Evolutionary conservation across 1,140 invertebrate species (phyloP).

Genomic region (Papilio aristodemus): DNA sequence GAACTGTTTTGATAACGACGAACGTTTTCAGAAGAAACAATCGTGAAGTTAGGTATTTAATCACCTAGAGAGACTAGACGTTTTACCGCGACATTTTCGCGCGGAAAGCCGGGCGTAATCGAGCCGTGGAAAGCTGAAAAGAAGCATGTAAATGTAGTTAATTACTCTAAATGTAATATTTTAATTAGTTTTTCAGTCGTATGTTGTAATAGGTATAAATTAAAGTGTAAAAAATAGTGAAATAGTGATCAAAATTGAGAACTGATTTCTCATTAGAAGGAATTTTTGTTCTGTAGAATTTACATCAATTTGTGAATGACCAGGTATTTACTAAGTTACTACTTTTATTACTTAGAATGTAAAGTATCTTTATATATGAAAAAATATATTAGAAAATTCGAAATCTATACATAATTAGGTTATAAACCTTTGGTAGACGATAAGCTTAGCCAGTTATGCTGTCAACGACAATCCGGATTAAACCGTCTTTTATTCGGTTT

Average conservation of each 20-base stretch:
- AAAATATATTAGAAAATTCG: constrained; percentile 39
- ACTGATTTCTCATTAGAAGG: constrained; percentile 57
- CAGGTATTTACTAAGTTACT: constrained; percentile 62
- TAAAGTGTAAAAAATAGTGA: constrained; percentile 45
- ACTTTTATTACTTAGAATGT: constrained; percentile 46
- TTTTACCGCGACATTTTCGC: constrained; percentile 81
- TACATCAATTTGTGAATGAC: constrained; percentile 74
- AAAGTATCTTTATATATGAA: constrained; percentile 35
- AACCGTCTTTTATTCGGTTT: constrained; percentile 43
- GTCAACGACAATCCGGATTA: constrained; percentile 53
- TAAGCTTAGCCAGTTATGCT: constrained; percentile 69
- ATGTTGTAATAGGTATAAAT: constrained; percentile 44
- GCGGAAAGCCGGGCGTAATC: constrained; percentile 80
- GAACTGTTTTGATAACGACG: constrained; percentile 54
- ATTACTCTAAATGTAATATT: constrained; percentile 51
- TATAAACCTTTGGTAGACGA: constrained; percentile 69
- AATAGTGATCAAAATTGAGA: constrained; percentile 51
- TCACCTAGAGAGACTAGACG: constrained; percentile 54
- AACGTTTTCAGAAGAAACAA: constrained; percentile 76
- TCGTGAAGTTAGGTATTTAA: constrained; percentile 72
- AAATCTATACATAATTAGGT: constrained; percentile 66
- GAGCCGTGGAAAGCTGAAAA: constrained; percentile 76
- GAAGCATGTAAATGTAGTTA: constrained; percentile 57
- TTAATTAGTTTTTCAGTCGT: constrained; percentile 48
- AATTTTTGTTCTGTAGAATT: constrained; percentile 62